phyloP scores from a whole-genome alignment of 2,797 vertebrate species.

The Argya squamiceps region DNA sequence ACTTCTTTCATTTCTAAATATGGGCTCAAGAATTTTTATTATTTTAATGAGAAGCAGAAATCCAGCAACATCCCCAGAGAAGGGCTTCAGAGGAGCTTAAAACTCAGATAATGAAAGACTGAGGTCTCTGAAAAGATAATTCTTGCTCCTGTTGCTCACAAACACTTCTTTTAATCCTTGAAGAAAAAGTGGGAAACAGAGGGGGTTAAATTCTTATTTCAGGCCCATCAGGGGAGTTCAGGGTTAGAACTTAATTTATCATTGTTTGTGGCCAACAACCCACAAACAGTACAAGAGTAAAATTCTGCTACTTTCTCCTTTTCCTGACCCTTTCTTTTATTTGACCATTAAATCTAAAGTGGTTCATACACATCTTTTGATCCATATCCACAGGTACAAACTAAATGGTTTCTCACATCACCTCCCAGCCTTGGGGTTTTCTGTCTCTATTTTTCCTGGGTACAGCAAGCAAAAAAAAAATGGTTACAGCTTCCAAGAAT shows the following conservation, averaged over 20 bases:
- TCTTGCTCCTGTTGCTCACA: neutral
- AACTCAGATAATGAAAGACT: neutral
- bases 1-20: neutral
- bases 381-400: neutral
- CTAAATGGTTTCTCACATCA: rapidly evolving
- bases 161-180: neutral
- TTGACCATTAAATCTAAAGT: neutral
- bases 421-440: neutral
- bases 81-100: neutral
- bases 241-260: neutral
- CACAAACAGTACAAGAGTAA: neutral
- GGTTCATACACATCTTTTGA: neutral
- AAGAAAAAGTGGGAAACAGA: neutral
- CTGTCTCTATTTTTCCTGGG: neutral
- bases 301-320: neutral
- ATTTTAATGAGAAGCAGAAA: neutral
- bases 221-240: neutral
- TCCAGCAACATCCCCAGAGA: rapidly evolving
- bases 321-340: neutral
- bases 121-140: neutral
- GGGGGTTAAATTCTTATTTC: neutral
- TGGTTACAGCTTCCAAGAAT: neutral
- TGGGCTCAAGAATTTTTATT: neutral
- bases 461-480: neutral
- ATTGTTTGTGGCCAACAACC: neutral